phyloP scores from a whole-genome alignment of 2,113 vertebrate species.

The Patagioenas fasciata region DNA sequence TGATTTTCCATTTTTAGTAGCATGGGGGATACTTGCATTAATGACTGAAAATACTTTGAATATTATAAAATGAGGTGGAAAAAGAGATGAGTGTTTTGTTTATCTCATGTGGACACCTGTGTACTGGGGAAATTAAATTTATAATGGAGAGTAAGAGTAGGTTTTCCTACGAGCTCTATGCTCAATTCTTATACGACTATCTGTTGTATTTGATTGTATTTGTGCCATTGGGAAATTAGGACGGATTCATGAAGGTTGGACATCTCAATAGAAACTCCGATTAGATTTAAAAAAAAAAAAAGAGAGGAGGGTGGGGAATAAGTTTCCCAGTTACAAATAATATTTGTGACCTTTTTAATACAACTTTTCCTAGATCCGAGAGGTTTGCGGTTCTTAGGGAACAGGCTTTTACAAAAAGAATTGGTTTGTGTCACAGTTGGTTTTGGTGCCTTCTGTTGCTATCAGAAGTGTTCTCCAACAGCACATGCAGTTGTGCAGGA shows the following conservation, averaged over 20 bases:
- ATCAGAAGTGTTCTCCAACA: not conserved
- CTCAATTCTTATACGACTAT: not conserved
- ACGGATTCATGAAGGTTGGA: not conserved
- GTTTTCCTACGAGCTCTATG: not conserved
- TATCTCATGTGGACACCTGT: not conserved
- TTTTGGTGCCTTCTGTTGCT: not conserved
- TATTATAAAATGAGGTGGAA: not conserved
- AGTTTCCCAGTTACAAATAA: not conserved
- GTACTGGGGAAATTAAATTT: not conserved
- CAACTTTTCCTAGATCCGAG: not conserved
- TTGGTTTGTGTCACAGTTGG: not conserved
- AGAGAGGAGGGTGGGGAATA: not conserved
- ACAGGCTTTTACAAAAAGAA: not conserved
- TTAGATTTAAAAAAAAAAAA: not conserved
- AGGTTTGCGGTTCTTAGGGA: not conserved
- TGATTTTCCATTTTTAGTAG: not conserved
- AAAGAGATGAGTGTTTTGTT: not conserved
- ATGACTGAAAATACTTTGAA: not conserved
- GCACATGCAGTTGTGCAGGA: accelerated
- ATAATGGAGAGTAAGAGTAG: not conserved
- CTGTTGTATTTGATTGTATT: not conserved
- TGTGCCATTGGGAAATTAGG: not conserved
- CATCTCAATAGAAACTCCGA: not conserved
- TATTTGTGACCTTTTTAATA: not conserved
- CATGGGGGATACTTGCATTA: not conserved